phyloP scores from a whole-genome alignment of 2,888 invertebrate genomes.

The Drosophila subsilvestris region DNA sequence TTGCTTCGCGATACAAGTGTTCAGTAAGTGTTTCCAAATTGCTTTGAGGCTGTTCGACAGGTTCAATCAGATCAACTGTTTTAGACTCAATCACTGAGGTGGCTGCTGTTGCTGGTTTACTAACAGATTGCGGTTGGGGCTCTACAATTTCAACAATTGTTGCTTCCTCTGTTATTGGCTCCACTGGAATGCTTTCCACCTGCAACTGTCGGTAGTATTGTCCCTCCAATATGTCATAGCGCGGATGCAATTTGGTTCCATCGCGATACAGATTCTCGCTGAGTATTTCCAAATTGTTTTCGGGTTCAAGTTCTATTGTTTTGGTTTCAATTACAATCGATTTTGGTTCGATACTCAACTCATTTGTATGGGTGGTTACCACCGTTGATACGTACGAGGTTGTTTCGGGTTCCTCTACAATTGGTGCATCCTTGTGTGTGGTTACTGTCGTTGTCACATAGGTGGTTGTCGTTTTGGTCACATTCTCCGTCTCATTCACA shows the following conservation, averaged over 20 bases:
- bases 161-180: constrained; percentile 1
- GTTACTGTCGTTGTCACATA: constrained; percentile 63
- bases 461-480: constrained; percentile 60
- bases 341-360: constrained; percentile 23
- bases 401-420: constrained; percentile 26
- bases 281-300: constrained; percentile 7
- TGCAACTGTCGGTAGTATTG: constrained; percentile 32
- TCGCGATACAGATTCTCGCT: constrained; percentile 22
- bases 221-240: constrained; percentile 26
- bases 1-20: constrained; percentile 52
- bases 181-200: constrained; percentile 7
- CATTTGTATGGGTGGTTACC: constrained; percentile 62
- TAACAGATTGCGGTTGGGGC: too few species aligned
- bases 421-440: constrained; percentile 55
- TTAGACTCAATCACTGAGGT: background rate
- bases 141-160: background rate
- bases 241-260: constrained; percentile 16
- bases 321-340: background rate
- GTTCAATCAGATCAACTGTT: constrained; percentile 3
- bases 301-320: constrained; percentile 16
- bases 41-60: background rate
- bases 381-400: constrained; percentile 62
- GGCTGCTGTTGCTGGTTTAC: background rate
- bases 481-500: constrained; percentile 26
- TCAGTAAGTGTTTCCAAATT: constrained; percentile 37